Evolutionary conservation across 2,113 vertebrate species (phyloP), one percentile per base, ranked within the genome.

Genomic region (Pterocles orientalis): DNA sequence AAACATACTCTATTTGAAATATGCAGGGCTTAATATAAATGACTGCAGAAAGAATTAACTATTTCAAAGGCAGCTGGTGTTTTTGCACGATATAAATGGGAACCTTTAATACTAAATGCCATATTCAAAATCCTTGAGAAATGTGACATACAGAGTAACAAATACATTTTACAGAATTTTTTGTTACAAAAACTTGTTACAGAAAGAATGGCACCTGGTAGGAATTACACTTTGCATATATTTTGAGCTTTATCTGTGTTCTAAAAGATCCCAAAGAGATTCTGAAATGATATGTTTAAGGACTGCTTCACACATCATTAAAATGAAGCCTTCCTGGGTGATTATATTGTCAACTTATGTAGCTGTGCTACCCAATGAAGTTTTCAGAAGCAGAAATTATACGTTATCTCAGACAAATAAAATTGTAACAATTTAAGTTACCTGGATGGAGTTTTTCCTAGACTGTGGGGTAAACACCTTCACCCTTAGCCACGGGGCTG

Each of bases 1-100:
- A 92, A 81, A 91, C 57, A 88, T 2, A 88, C 53, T 94, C 43
- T 78, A 93, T 88, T 83, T 83, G 31, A 83, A 95, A 94, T 54
- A 88, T 87, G 65, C 25, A 64, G 15, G 13, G 76, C 48, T 86
- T 82, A 88, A 87, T 89, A 95, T 82, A 93, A 88, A 94, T 79
- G 33, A 39, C 61, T 81, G 53, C 53, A 84, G 80, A 84, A 92
- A 94, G n/a, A 84, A 82, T 45, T 71, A 88, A 91, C 86, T 95
- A 54, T 93, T 96, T 96, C 54, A 72, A 88, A 76, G 51, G 54
- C 71, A 95, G 92, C 36, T 82, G 80, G 39, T 93, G 39, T 88
- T 92, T 88, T 95, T 88, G 70, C 53, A 39, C 69, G 2, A 79
- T 78, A 79, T 61, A 92, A 88, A 88, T 75, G 48, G 65, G 68